phyloP scores from a whole-genome alignment of 2,113 vertebrate genomes.

The Podiceps cristatus region DNA sequence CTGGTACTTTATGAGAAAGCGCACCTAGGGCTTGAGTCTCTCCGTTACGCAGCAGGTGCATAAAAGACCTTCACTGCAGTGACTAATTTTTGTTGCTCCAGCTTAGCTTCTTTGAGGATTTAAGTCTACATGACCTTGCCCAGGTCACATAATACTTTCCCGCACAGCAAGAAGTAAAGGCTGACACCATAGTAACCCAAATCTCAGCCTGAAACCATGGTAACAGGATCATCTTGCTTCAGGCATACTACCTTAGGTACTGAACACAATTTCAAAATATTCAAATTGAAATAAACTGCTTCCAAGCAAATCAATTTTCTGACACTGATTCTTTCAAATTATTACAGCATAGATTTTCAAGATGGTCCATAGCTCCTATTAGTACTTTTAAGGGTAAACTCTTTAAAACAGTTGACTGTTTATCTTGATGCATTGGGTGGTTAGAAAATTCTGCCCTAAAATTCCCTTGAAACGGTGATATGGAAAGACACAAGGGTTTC shows the following conservation, averaged over 20 bases:
- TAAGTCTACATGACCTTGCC: constrained; percentile 52
- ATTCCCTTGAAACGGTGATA: not conserved
- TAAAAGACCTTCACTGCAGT: not conserved
- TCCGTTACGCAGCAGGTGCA: not conserved
- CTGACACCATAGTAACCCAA: constrained; percentile 64
- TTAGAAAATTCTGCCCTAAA: not conserved
- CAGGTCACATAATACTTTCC: constrained; percentile 35
- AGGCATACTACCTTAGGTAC: not conserved
- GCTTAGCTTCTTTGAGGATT: constrained; percentile 41
- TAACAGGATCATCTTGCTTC: constrained; percentile 52
- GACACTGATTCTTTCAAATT: not conserved
- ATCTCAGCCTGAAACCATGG: constrained; percentile 57
- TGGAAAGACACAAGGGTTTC: not conserved
- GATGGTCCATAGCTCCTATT: not conserved
- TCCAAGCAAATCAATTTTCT: constrained; percentile 35
- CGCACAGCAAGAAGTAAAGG: constrained; percentile 6
- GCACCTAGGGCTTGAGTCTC: fast-evolving
- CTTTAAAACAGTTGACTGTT: not conserved
- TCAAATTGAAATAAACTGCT: constrained; percentile 43
- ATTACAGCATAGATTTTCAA: not conserved
- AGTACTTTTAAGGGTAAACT: not conserved
- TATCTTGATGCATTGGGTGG: not conserved
- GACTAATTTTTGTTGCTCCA: constrained; percentile 28
- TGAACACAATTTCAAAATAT: constrained; percentile 10
- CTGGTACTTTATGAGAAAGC: not conserved